Evolutionary conservation across 2,888 invertebrate species (phyloP), one percentile per base, ranked within the genome.

Genomic region (Trachelus troglodyta): DNA sequence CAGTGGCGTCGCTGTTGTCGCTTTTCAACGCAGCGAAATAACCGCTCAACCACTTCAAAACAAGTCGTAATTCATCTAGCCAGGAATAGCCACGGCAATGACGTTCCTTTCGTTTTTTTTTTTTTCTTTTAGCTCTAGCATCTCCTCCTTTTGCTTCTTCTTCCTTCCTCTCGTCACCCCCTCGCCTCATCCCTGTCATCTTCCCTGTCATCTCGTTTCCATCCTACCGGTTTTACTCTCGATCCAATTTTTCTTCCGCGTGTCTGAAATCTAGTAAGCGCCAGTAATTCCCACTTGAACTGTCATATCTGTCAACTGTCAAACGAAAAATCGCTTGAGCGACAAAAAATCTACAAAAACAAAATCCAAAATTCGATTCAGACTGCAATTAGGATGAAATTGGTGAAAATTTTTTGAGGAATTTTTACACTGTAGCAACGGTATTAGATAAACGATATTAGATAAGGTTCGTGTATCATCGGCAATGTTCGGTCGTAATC

Each of bases 21-120:
- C 78, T 83, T 84, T 83, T 84, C 78, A 80, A 78, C 77, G 76
- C 79, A 79, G 81, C 80, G 81, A 85, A 85, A 84, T 82, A 82
- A 85, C 84, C 73, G 76, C 75, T 73, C 81, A 75, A 77, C 80
- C 80, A 81, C 82, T 82, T 81, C 74, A 82, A 84, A 84, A 87
- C 84, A 85, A 85, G 85, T 80, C 84, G 86, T 87, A 86, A 88
- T 82, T 88, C 85, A 87, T 84, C 80, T 82, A 79, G 79, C 81
- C 82, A 78, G 77, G 82, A 85, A 86, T 85, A 77, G 79, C 79
- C 78, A 15, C 34, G 69, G 71, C 71, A 71, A 71, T 6, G 33
- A 71, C 71, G 71, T 6, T 71, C 71, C 71, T 71, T 23, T 56
- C 9, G 56, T 56, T 56, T 56, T 9, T 23, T 56, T 56, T 9